Evolutionary conservation across 2,888 invertebrate species (phyloP).

Genomic region (Neoascia interrupta): DNA sequence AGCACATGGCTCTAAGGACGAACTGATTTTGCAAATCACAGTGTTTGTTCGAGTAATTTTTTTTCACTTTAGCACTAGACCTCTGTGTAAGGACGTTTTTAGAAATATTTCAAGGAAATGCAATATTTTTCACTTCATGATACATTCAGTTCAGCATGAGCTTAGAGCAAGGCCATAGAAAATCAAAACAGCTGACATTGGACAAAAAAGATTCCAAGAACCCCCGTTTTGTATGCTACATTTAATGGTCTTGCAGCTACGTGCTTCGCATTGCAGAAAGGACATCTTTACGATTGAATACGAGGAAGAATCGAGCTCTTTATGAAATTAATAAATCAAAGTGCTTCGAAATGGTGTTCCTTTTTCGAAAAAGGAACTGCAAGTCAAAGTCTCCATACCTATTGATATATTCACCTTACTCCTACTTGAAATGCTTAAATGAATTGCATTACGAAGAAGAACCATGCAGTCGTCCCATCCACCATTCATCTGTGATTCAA

Average conservation of each 20-base stretch:
- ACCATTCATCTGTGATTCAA: no score
- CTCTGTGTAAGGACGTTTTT: no score
- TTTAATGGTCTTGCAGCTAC: slow-evolving; percentile 47
- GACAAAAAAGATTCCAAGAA: slow-evolving; percentile 3
- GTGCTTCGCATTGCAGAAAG: slow-evolving; percentile 31
- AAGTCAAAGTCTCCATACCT: no score
- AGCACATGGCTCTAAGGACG: background rate
- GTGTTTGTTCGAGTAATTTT: no score
- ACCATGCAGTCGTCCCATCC: no score
- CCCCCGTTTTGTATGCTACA: slow-evolving; percentile 25
- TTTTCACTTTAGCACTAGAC: no score
- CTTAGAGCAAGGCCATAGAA: slow-evolving; percentile 4
- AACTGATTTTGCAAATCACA: no score
- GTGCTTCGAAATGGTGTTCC: slow-evolving; percentile 26
- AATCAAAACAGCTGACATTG: slow-evolving; percentile 38
- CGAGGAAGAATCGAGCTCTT: slow-evolving; percentile 7
- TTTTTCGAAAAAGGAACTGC: background rate
- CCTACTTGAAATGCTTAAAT: background rate
- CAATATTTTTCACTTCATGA: background rate
- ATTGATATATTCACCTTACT: no score
- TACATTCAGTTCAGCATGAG: background rate
- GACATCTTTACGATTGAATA: slow-evolving; percentile 26
- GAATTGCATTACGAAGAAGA: slow-evolving; percentile 15
- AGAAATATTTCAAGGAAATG: no score
- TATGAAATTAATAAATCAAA: slow-evolving; percentile 61